Conservation (phyloP, 2,888 invertebrate species). For the Ferrisia virgata region DNA sequence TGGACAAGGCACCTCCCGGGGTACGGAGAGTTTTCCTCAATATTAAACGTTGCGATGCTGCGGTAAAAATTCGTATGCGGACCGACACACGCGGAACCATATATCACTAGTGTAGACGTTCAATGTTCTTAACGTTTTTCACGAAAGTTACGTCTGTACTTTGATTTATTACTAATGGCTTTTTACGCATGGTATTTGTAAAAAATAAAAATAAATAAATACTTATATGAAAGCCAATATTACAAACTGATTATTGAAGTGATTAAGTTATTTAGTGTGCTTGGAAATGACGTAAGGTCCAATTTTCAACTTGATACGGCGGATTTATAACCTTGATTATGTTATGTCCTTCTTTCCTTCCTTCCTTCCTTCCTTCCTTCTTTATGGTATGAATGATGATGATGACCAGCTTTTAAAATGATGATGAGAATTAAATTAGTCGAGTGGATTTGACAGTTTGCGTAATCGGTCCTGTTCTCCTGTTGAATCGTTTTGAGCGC, state of each 20-base stretch:
- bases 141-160: slow-evolving; percentile 16
- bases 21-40: slow-evolving; percentile 14
- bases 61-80: slow-evolving; percentile 4
- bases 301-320: background rate
- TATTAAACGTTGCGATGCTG: background rate
- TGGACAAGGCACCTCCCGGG: no score
- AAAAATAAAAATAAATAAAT: background rate
- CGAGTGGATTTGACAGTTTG: background rate
- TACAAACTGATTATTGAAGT: background rate
- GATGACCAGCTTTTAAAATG: background rate
- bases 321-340: background rate
- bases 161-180: slow-evolving; percentile 25
- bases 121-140: slow-evolving; percentile 11
- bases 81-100: background rate
- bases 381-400: background rate
- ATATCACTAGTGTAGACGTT: slow-evolving; percentile 20
- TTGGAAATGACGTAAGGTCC: background rate
- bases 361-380: no score
- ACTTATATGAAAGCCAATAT: background rate
- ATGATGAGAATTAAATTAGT: background rate
- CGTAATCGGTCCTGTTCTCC: background rate
- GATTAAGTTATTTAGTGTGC: background rate
- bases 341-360: background rate
- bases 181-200: slow-evolving; percentile 1
- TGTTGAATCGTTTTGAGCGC: no score